phyloP scores from a whole-genome alignment of 2,888 invertebrate genomes.

The Athalia cordata region DNA sequence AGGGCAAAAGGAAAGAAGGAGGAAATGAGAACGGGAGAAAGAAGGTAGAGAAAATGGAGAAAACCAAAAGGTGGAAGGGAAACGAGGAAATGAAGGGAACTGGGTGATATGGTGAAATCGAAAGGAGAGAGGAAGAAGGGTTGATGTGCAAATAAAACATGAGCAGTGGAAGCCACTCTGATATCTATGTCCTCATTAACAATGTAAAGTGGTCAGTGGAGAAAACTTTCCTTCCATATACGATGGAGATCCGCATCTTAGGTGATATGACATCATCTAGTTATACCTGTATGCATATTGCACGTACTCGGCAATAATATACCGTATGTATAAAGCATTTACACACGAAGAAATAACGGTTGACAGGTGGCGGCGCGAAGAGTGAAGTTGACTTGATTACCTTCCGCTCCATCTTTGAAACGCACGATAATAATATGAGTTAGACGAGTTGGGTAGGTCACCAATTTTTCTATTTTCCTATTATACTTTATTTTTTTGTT shows the following conservation, averaged over 20 bases:
- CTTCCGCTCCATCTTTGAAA: background rate
- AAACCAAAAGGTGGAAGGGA: slow-evolving; percentile 5
- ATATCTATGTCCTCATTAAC: slow-evolving; percentile 52
- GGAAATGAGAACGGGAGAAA: background rate
- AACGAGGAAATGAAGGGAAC: slow-evolving; percentile 19
- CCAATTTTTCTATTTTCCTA: background rate
- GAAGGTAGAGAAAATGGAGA: slow-evolving; percentile 13
- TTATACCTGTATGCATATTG: background rate
- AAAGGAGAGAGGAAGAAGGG: slow-evolving; percentile 36
- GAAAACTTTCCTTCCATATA: background rate
- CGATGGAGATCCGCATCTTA: background rate
- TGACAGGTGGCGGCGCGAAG: background rate
- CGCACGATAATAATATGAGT: background rate
- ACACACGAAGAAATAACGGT: slow-evolving; percentile 10
- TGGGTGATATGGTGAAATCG: slow-evolving; percentile 22
- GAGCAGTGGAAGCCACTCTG: slow-evolving; percentile 48
- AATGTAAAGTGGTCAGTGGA: slow-evolving; percentile 50
- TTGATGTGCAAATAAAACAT: slow-evolving; percentile 51
- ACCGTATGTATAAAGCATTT: background rate
- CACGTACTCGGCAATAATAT: background rate
- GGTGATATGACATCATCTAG: background rate
- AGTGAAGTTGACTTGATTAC: no score
- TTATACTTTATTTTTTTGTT: background rate
- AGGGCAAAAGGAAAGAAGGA: slow-evolving; percentile 5
- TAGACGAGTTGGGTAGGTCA: background rate